Base-by-base conservation (phyloP, 2,113 vertebrate species). In the Hypocryptadius cinnamomeus region DNA sequence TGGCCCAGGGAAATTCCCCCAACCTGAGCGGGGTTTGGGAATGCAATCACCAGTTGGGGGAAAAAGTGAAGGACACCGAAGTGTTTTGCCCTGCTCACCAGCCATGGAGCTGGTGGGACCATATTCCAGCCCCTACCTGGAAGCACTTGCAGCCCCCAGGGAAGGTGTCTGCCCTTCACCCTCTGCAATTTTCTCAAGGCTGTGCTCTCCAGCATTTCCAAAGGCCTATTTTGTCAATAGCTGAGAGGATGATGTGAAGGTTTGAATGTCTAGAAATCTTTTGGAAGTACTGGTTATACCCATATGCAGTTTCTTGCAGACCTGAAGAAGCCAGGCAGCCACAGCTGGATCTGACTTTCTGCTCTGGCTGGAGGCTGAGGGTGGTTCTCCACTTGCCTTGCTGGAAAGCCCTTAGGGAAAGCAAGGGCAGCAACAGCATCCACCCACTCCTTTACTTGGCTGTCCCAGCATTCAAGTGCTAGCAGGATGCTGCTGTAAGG, bases 361-460 rank as follows among this genome's bases (percentile, higher is more conserved):
- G n/a, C 54, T 83, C 35, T 59, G 39, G 35, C 69, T 87, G 72
- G 35, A 84, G 60, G 51, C 68, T 74, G 33, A 90, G 88, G 64
- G 85, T 13, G 3, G 57, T 81, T 94, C 77, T 78, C 22, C 27
- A 2, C 70, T 85, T 85, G 64, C 13, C 37, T 85, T 78, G 19
- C 20, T 80, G 73, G 48, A 64, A 86, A 71, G 48, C 56, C 88
- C 72, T 56, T n/a, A 89, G 79, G 82, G 74, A 83, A 64, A 76
- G 33, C 33, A 57, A 71, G 76, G 56, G 74, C 89, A 50, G 57
- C 47, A 94, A 78, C 61, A 66, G 56, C 88, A 90, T 64, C 83
- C 79, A 86, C 80, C 90, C 95, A 89, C 60, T n/a, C 13, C 48
- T 76, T 68, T 47, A n/a, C 63, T 90, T 87, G 57, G n/a, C 82